These are phyloP conservation scores for Drosophila parvula DNA, from an alignment of 1,140 invertebrate species.

Conservation along the genomic window DNA sequence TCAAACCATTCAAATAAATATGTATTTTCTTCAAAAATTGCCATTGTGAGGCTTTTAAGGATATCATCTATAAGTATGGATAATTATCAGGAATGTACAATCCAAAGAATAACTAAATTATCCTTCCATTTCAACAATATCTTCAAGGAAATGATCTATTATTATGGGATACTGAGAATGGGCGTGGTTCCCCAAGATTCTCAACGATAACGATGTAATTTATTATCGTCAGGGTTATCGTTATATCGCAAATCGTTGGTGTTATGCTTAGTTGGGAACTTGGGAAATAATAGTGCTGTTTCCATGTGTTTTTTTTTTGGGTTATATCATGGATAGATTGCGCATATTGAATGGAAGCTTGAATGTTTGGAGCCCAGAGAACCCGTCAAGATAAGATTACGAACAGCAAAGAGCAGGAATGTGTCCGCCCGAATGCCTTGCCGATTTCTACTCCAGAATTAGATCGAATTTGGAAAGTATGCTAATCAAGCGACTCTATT, in stretches of 20 bases:
- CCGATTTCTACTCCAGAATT: conserved; percentile 2
- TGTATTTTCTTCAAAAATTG: no score
- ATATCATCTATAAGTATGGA: no score
- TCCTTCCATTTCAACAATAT: neutral
- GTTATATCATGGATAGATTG: conserved; percentile 43
- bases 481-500: conserved; percentile 15
- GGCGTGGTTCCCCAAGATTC: neutral
- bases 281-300: conserved; percentile 1
- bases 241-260: neutral
- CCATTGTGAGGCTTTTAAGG: no score
- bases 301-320: conserved; percentile 12
- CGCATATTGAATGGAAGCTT: conserved; percentile 25
- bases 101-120: no score
- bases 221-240: neutral
- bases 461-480: conserved; percentile 15
- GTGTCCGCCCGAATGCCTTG: conserved; percentile 10
- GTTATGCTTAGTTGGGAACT: neutral
- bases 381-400: conserved; percentile 29
- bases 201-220: neutral
- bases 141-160: no score
- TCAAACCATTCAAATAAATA: neutral
- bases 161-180: neutral
- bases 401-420: conserved; percentile 4
- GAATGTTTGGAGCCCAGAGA: conserved; percentile 18
- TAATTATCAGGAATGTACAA: no score